Evolutionary conservation across 2,888 invertebrate genomes (phyloP), one percentile per base, ranked within the genome.

Genomic region (Harpalus rubripes): DNA sequence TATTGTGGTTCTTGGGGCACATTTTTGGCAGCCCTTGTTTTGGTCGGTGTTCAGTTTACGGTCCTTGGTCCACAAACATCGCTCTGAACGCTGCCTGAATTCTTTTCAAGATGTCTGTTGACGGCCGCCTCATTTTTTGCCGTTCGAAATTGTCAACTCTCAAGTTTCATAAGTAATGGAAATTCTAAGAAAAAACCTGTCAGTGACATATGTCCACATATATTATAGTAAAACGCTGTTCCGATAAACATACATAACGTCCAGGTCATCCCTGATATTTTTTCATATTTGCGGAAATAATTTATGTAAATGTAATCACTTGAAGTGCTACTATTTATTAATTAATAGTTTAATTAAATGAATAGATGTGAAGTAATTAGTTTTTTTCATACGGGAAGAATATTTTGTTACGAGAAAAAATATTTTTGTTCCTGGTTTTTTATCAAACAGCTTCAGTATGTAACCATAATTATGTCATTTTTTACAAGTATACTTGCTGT

Each of bases 101-200:
- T 79, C 44, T 79, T 85, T 80, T 68, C 80, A 72, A 68, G 61
- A 65, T 84, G 84, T 84, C 79, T 80, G 44, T 79, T 68, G 85
- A 85, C 68, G 85, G 79, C 76, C 58, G 80, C 68, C 72, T 61
- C 79, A 80, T 80, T 85, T 85, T 85, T 85, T 85, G 52, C 58
- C 78, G 84, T 68, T 68, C 58, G 68, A 68, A 68, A 68, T 68
- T 85, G 85, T 85, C 85, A 85, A 68, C 79, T 85, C 85, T 85
- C 85, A 68, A 32, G 80, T 85, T 85, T 85, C 85, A 85, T 85
- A 85, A 85, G 80, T 85, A 85, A 85, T 85, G 85, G 85, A 85
- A 80, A 85, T 85, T 85, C 85, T 85, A 68, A 72, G 85, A 85
- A 85, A 85, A 85, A 85, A 79, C 65, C 59, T 79, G 79, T 78